A percentile compares a stretch with the other conserved stretches of the same genome.
phyloP scores from a whole-genome alignment of 2,888 invertebrate species.

The Leptinotarsa rubiginosa region DNA sequence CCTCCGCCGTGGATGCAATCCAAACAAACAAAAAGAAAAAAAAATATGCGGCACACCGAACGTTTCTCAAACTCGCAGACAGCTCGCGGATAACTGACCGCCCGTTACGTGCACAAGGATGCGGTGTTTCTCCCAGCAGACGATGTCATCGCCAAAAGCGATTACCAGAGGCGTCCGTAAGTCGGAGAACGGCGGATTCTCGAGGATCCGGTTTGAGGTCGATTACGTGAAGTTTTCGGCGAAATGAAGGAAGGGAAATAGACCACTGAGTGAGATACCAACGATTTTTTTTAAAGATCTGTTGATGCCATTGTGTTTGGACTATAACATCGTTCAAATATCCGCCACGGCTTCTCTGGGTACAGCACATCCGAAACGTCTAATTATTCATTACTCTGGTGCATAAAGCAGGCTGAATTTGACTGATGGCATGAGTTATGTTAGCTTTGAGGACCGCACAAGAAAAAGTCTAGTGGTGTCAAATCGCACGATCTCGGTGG shows the following conservation, averaged over 20 bases:
- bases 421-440: too few relatives aligned
- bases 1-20: background rate
- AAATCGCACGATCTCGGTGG: too few relatives aligned
- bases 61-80: constrained; percentile 11
- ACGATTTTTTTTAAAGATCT: too few relatives aligned
- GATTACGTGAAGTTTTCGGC: background rate
- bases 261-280: too few relatives aligned
- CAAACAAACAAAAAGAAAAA: background rate
- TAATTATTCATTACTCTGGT: too few relatives aligned
- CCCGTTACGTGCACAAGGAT: constrained; percentile 31
- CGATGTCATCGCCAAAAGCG: constrained; percentile 26
- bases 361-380: too few relatives aligned
- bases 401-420: too few relatives aligned
- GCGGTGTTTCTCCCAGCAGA: constrained; percentile 30
- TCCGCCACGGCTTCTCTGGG: too few relatives aligned
- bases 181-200: constrained; percentile 16
- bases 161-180: constrained; percentile 26
- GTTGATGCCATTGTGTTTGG: too few relatives aligned
- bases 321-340: too few relatives aligned
- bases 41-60: background rate
- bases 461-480: too few relatives aligned
- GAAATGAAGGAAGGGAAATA: background rate
- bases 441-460: too few relatives aligned
- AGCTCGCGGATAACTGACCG: constrained; percentile 37
- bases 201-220: constrained; percentile 27